A percentile compares a stretch with the other conserved stretches of the same genome.
phyloP scores from a whole-genome alignment of 2,888 invertebrate genomes.

The Cataglyphis altisquamis region DNA sequence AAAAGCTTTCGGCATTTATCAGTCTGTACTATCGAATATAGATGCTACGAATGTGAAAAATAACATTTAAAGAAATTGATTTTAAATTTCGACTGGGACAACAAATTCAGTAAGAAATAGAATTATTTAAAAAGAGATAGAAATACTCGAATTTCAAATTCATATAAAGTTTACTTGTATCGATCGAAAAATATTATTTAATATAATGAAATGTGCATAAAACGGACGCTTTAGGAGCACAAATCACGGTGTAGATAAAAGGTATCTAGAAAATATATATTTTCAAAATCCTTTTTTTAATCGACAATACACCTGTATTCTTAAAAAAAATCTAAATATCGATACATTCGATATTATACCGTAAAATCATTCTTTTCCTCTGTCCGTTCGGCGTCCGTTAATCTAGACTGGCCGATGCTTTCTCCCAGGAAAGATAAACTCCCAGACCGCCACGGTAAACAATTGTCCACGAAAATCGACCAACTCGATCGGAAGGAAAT shows the following conservation, averaged over 20 bases:
- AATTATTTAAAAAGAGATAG: no score
- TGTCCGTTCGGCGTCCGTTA: not conserved
- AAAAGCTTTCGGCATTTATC: no score
- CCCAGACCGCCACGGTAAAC: not conserved
- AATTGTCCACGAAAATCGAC: conserved; percentile 11
- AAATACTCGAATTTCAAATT: no score
- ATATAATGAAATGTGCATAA: no score
- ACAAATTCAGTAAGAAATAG: no score
- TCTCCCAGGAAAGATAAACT: conserved; percentile 16
- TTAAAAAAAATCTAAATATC: not conserved
- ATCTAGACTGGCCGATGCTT: not conserved
- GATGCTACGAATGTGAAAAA: no score
- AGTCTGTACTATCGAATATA: no score
- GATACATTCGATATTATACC: not conserved
- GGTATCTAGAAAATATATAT: not conserved
- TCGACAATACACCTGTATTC: not conserved
- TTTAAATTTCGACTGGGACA: no score
- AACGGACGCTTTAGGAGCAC: no score
- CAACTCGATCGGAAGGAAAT: conserved; percentile 5
- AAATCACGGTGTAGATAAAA: not conserved
- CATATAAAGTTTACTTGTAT: no score
- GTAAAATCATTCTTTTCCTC: not conserved
- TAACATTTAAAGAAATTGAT: no score
- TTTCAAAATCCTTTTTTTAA: not conserved
- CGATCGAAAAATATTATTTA: no score